phyloP scores from a whole-genome alignment of 2,888 invertebrate genomes.

The Pheosia gnoma region DNA sequence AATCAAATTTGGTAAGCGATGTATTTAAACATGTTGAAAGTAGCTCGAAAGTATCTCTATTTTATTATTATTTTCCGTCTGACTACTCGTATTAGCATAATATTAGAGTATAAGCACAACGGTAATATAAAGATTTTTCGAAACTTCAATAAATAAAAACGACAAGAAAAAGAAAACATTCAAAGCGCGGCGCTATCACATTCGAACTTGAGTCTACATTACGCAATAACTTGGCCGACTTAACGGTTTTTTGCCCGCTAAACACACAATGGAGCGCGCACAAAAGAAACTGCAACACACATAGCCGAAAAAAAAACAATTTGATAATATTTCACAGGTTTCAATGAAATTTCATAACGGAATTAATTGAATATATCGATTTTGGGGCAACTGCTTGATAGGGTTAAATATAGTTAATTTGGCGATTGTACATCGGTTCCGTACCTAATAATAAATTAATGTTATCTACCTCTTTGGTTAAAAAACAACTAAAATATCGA shows the following conservation, averaged over 20 bases:
- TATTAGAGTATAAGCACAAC: constrained; percentile 11
- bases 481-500: too few relatives aligned
- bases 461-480: too few relatives aligned
- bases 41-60: too few relatives aligned
- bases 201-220: constrained; percentile 65
- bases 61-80: too few relatives aligned
- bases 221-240: constrained; percentile 62
- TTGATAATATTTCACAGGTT: constrained; percentile 73
- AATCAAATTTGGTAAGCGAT: too few relatives aligned
- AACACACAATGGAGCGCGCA: constrained; percentile 59
- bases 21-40: too few relatives aligned
- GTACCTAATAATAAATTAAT: too few relatives aligned
- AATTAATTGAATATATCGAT: constrained; percentile 71
- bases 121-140: constrained; percentile 32
- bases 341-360: constrained; percentile 75
- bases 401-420: constrained; percentile 44
- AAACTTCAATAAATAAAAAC: constrained; percentile 41
- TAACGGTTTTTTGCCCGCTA: constrained; percentile 64
- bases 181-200: constrained; percentile 35
- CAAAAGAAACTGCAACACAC: constrained; percentile 62
- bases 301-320: constrained; percentile 61
- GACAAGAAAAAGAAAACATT: constrained; percentile 32
- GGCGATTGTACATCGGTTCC: too few relatives aligned
- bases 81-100: too few relatives aligned
- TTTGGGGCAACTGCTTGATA: constrained; percentile 55